Evolutionary conservation across 2,797 vertebrate genomes (phyloP), one percentile per base, ranked within the genome.

Genomic region (Rhinatrema bivittatum): DNA sequence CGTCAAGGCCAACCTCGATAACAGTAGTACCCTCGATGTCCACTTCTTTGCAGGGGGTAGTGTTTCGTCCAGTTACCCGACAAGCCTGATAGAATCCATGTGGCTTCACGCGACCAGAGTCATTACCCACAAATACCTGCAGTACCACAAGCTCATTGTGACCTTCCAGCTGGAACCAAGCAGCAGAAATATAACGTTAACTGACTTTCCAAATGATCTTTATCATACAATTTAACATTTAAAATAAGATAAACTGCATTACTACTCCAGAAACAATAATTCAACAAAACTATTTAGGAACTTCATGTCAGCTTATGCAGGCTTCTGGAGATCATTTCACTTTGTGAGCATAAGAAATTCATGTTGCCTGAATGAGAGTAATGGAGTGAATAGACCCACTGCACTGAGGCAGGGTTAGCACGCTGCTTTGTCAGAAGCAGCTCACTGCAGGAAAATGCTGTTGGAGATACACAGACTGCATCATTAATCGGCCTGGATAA

Each of bases 81-180:
- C 96, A 99, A 17, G 96, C 94, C 75, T 99, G 96, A 74, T 99
- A 98, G 82, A 98, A 99, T 16, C 96, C 95, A 13, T 99, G 96
- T 0, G 96, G 96, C 61, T 95, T 99, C 62, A 98, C 93, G 3
- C 96, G 89, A 3, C 94, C 96, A 0, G 91, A 76, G 53, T 99
- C 96, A 2, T 94, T 98, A n/a, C 91, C 94, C 52, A 98, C 95
- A 44, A 98, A 99, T 23, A 99, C 88, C 56, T 96, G 95, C 58
- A 98, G 78, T 50, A 93, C 79, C 61, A 94, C 94, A 1, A 88
- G 83, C 53, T 99, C 94, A 8, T 84, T 97, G 69, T 95, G 86
- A 25, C 95, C 94, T 68, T 97, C 94, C 74, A 99, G 76, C 96
- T 99, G 78, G 10, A 84, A 75, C 20, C 39, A 29, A 7, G 53